These are phyloP conservation scores for Argopecten irradians DNA, from an alignment of 1,140 invertebrate genomes.

Conservation along the genomic window DNA sequence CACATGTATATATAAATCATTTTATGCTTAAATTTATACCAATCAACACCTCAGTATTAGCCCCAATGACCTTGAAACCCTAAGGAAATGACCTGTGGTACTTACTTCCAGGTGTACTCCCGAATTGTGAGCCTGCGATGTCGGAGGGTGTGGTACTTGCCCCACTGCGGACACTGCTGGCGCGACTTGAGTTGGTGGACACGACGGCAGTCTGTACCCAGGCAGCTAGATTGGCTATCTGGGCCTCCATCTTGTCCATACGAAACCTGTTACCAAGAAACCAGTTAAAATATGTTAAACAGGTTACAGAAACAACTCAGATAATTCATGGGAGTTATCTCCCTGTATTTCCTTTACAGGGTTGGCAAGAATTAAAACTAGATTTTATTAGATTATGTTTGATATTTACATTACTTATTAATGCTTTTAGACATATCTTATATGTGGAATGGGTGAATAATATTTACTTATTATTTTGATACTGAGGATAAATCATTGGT, in stretches of 20 bases:
- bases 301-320: too few relatives aligned
- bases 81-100: neutral
- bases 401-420: too few relatives aligned
- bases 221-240: constrained; percentile 46
- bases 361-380: too few relatives aligned
- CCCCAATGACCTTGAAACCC: neutral
- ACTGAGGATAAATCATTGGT: too few relatives aligned
- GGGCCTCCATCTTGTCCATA: constrained; percentile 54
- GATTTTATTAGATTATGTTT: too few relatives aligned
- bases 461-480: too few relatives aligned
- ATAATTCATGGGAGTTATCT: neutral
- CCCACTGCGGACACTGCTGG: constrained; percentile 47
- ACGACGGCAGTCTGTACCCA: constrained; percentile 51
- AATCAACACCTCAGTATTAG: neutral
- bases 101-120: constrained; percentile 47
- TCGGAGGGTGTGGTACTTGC: constrained; percentile 42
- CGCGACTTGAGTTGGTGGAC: constrained; percentile 36
- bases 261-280: constrained; percentile 39
- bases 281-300: too few relatives aligned
- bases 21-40: too few relatives aligned
- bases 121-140: constrained; percentile 30
- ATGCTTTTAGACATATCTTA: too few relatives aligned
- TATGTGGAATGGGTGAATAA: too few relatives aligned
- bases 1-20: too few relatives aligned
- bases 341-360: too few relatives aligned